Evolutionary conservation across 2,888 invertebrate species (phyloP).

Genomic region (Andrena trimmerana): DNA sequence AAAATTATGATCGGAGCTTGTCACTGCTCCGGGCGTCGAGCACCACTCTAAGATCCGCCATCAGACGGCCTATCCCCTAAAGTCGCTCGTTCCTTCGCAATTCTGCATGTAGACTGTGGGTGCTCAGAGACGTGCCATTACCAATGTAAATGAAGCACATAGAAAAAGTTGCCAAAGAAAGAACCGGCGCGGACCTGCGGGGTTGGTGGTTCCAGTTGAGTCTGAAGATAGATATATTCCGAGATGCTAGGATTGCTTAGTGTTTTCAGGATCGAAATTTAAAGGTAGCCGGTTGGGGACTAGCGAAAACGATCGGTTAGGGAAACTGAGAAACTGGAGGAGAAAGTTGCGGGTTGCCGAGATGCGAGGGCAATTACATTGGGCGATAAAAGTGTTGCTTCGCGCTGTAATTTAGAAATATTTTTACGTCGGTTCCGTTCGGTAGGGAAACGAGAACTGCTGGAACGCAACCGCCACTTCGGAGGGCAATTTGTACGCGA

Average conservation of each 20-base stretch:
- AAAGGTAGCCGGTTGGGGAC: background rate
- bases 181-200: background rate
- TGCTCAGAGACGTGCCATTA: conserved; percentile 26
- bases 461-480: conserved; percentile 58
- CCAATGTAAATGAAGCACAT: conserved; percentile 32
- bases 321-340: conserved; percentile 64
- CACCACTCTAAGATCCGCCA: conserved; percentile 59
- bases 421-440: conserved; percentile 67
- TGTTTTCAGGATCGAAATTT: conserved; percentile 1
- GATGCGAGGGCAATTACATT: conserved; percentile 69
- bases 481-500: conserved; percentile 54
- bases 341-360: conserved; percentile 64
- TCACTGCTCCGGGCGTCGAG: conserved; percentile 82
- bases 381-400: conserved; percentile 68
- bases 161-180: conserved; percentile 28
- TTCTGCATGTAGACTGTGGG: background rate
- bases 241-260: no score
- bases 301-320: conserved; percentile 30
- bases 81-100: conserved; percentile 26
- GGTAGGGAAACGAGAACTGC: conserved; percentile 52
- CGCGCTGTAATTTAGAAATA: conserved; percentile 66
- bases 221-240: no score
- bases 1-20: conserved; percentile 83
- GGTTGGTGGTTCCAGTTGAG: no score
- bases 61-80: conserved; percentile 32